Base-by-base conservation (phyloP, 92 coral and sea anemone genomes). In the Ricordea florida region DNA sequence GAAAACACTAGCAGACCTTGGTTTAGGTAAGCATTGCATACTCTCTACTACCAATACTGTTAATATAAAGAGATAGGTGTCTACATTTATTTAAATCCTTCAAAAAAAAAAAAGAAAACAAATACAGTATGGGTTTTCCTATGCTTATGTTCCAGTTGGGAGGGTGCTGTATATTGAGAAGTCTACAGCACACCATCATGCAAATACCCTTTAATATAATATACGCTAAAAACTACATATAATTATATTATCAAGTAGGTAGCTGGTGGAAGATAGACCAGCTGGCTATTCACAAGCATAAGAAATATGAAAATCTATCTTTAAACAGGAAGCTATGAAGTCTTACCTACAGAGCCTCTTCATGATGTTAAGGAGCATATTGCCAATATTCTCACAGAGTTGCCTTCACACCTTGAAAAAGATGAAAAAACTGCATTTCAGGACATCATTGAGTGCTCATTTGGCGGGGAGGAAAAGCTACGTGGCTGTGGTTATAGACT, bases 381-480 rank as follows among this genome's bases (percentile, higher is more conserved):
- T 24, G 82, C 73, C 44, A 82, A 82, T 43, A 26, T 84, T 15
- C 43, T 66, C 35, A 24, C 30, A 18, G 84, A 76, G 61, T 35
- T 76, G 28, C 89, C 79, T 40, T 16, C 31, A 17, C 85, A 84
- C 62, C 57, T 84, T n/a, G 33, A 56, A 18, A 55, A 41, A 23
- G 31, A 59, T 21, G 89, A 83, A 55, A 49, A 41, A 13, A 37
- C 37, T 25, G 32, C 42, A n/a, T 33, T 83, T 26, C 30, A 66
- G 46, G 66, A 47, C 11, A 42, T 42, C 22, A 29, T 75, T 3
- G 73, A 57, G 42, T 13, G 77, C 46, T 50, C 71, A 30, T 40
- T 83, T 83, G 89, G 83, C 27, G 69, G 65, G 33, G 65, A 82
- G 58, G 88, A 82, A 45, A 82, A 64, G 21, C 76, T 73, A 29